Evolutionary conservation across 2,888 invertebrate species (phyloP).

Genomic region (Steinernema scapterisci): DNA sequence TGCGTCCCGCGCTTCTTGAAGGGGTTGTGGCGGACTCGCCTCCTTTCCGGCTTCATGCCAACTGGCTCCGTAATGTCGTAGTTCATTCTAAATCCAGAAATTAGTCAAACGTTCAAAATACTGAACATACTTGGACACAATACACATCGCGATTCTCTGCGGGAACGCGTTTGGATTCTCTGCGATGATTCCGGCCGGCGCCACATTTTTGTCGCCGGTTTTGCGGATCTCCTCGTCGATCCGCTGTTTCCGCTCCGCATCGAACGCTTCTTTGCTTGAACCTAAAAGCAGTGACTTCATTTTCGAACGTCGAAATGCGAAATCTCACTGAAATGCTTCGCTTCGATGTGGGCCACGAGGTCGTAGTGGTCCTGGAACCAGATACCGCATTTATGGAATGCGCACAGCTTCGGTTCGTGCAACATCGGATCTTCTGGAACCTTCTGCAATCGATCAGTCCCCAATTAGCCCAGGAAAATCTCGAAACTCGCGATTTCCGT

Average conservation of each 20-base stretch:
- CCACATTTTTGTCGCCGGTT: not conserved
- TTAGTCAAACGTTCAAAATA: no score
- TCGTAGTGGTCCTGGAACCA: constrained; percentile 27
- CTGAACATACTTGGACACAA: not conserved
- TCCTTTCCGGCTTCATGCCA: not conserved
- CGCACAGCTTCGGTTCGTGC: constrained; percentile 6
- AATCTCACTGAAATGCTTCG: not conserved
- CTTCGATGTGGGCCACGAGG: constrained; percentile 1
- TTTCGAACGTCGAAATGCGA: not conserved
- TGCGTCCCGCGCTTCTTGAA: constrained; percentile 8
- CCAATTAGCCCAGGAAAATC: not conserved
- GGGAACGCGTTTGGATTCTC: constrained; percentile 12
- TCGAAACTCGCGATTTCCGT: not conserved
- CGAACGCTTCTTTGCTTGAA: not conserved
- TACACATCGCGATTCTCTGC: not conserved
- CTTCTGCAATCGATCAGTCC: constrained; percentile 2
- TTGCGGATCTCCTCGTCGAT: constrained; percentile 22
- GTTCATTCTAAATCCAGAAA: not conserved
- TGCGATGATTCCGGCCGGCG: constrained; percentile 3
- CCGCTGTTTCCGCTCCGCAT: not conserved
- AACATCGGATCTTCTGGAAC: not conserved
- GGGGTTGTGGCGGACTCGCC: not conserved
- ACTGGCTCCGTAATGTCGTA: constrained; percentile 6
- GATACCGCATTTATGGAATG: not conserved
- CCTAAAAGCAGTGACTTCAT: not conserved